Evolutionary conservation across 2,797 vertebrate species (phyloP), one percentile per base, ranked within the genome.

Genomic region (Dendrocincla fuliginosa): DNA sequence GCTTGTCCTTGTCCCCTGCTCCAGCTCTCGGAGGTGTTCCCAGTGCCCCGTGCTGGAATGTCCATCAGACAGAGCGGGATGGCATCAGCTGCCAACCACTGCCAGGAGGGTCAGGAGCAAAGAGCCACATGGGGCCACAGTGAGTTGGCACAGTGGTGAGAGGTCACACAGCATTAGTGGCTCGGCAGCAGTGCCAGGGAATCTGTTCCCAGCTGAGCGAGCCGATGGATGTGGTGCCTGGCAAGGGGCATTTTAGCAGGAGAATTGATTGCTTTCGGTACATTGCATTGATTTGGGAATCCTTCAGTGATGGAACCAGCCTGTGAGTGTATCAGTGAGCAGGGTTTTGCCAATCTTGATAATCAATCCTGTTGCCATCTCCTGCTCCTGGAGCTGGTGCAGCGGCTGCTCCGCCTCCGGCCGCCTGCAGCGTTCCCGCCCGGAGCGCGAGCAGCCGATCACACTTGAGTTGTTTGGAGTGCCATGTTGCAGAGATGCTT

Each of bases 61-160:
- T 44, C 42, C 0, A 0, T 25, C 9, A 4, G 67, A 24, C 78
- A 42, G 46, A 23, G 63, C 0, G 0, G 55, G 53, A 4, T 6
- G 14, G 22, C 23, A 5, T 20, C 67, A 41, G 59, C 80, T 42
- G 41, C 44, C 6, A 1, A 1, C 13, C 5, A 0, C 17, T 68
- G 75, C 59, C 6, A 32, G 7, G 63, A 42, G 60, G 11, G 9
- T n/a, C 2, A 4, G 73, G 71, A 50, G 70, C 77, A 46, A 17
- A 24, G 57, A 20, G 20, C 23, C 65, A 1, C 76, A 2, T 7
- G 52, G 64, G 9, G 0, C 10, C 32, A 2, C 19, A 23, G 32
- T 2, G 12, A 42, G 77, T 17, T 59, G 37, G 77, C 28, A 1
- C 30, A 0, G 63, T 1, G 5, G 7, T 13, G 82, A 49, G n/a